Evolutionary conservation across 2,797 vertebrate species (phyloP), one percentile per base, ranked within the genome.

Genomic region (Coranthus polyacanthus): DNA sequence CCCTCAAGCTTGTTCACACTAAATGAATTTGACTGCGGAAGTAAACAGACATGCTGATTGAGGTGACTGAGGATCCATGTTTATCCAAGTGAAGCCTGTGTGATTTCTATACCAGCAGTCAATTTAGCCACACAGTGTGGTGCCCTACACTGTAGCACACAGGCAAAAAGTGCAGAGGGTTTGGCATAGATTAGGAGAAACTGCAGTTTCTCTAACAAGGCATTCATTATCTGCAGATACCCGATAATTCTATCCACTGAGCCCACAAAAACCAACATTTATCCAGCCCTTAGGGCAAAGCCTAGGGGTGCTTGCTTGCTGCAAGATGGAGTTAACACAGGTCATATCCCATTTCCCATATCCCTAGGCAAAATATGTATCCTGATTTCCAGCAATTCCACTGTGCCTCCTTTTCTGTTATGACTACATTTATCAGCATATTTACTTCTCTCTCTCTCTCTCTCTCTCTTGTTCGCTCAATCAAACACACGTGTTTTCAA

Each of bases 191-290:
- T 83, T 65, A 58, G 52, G 68, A 71, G 61, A 21, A 41, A 61
- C 52, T 77, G 78, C 43, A 61, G 63, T 55, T 71, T 81, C 82
- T 88, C 59, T 75, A 79, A 75, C 73, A 82, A 71, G 50, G 64
- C 60, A 68, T 84, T 83, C 68, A 84, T 85, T 86, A 85, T 77
- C 64, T 76, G 53, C 36, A 51, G 64, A 82, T 85, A 51, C 67
- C 57, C 57, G 77, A 81, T 80, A 81, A 77, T 86, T 85, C 51
- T 75, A 74, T 79, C 57, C 70, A 62, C 64, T 66, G 78, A 83
- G 82, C 78, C 64, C 82, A 79, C 68, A 79, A 84, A 88, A 85
- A 63, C 76, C 78, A 81, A 82, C 83, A 88, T 89, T 89, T 90
- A 83, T 91, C 79, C 76, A 77, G 69, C 66, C 88, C 75, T 74